These are phyloP conservation scores for Calycopis cecrops DNA, from an alignment of 1,140 invertebrate genomes.

Conservation along the genomic window DNA sequence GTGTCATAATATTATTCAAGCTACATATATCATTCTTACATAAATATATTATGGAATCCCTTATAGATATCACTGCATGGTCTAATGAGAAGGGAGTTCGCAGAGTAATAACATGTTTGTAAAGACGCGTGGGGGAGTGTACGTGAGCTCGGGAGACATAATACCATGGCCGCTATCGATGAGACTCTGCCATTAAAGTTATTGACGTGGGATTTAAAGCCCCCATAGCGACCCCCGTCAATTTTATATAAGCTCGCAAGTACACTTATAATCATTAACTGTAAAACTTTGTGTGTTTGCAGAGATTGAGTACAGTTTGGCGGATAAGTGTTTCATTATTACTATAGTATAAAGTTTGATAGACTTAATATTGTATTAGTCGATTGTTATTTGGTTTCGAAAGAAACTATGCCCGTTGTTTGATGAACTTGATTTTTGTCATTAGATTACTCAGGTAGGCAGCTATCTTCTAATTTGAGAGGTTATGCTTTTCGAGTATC, in stretches of 20 bases:
- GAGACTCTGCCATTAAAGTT: slow-evolving; percentile 26
- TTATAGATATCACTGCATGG: too few relatives aligned
- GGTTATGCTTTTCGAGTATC: too few relatives aligned
- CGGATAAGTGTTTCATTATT: background rate
- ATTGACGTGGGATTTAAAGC: slow-evolving; percentile 20
- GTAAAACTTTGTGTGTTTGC: background rate
- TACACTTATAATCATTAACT: slow-evolving; percentile 1
- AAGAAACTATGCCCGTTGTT: background rate
- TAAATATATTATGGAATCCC: too few relatives aligned
- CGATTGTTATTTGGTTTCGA: background rate
- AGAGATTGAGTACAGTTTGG: background rate
- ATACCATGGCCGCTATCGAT: slow-evolving; percentile 5
- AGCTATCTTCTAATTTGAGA: too few relatives aligned
- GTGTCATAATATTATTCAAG: too few relatives aligned
- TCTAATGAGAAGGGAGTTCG: too few relatives aligned
- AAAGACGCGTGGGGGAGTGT: background rate
- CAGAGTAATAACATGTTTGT: too few relatives aligned
- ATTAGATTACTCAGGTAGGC: too few relatives aligned
- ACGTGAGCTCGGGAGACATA: slow-evolving; percentile 3
- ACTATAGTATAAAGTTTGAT: background rate
- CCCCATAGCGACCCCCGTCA: slow-evolving; percentile 10
- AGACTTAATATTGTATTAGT: background rate
- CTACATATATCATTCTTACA: too few relatives aligned
- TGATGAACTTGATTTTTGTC: background rate
- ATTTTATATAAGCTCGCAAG: slow-evolving; percentile 6